Conservation (phyloP, 1,140 invertebrate genomes). For the Trichonephila clavipes region DNA sequence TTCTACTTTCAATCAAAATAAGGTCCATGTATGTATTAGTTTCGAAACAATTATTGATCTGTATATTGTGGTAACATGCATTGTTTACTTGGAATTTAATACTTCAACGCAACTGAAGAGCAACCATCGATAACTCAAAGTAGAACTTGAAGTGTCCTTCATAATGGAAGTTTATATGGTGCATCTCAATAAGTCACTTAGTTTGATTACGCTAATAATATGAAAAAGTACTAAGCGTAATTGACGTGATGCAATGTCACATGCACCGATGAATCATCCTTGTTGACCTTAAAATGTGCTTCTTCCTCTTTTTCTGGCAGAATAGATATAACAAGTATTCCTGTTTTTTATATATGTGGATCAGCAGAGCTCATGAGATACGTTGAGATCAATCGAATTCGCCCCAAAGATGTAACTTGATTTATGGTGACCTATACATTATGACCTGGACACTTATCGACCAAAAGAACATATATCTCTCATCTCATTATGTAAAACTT, state of each 20-base stretch:
- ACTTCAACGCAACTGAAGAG: too few species aligned
- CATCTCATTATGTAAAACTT: neutral
- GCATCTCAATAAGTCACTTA: too few species aligned
- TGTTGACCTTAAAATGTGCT: neutral
- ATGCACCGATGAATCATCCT: neutral
- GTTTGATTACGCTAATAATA: neutral
- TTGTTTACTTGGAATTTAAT: too few species aligned
- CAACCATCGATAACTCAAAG: too few species aligned
- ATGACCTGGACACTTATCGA: neutral
- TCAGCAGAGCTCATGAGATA: neutral
- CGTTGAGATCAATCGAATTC: neutral
- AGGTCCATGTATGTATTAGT: neutral
- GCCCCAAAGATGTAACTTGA: neutral
- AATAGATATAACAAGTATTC: neutral
- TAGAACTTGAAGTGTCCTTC: too few species aligned
- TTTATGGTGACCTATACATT: neutral
- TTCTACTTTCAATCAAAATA: constrained; percentile 7
- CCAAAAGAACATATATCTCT: neutral
- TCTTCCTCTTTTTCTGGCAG: neutral
- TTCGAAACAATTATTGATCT: neutral
- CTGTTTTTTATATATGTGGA: neutral
- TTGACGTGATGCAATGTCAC: neutral
- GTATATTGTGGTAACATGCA: neutral
- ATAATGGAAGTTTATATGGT: too few species aligned
- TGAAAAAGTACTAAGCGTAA: neutral